A percentile compares a stretch with the other conserved stretches of the same genome.
Conservation (phyloP, 2,888 invertebrate genomes). For the Lasioglossum leucozonium region DNA sequence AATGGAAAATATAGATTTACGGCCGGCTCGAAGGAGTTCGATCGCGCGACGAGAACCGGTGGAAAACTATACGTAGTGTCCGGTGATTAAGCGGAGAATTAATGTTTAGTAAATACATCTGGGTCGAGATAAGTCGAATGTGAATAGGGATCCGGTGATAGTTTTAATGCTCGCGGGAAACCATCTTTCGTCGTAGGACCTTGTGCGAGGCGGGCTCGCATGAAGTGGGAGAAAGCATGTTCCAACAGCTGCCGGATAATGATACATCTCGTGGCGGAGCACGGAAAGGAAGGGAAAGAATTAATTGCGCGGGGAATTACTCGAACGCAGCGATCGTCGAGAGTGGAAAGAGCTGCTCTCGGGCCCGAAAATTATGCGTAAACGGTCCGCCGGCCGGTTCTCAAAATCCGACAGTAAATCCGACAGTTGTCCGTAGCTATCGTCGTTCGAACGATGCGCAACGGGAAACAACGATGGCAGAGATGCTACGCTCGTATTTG, state of each 20-base stretch:
- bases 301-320: constrained; percentile 50
- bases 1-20: constrained; percentile 10
- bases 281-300: constrained; percentile 31
- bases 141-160: neutral
- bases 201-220: neutral
- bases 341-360: constrained; percentile 33
- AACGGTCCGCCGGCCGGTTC: constrained; percentile 22
- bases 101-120: neutral
- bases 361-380: constrained; percentile 33
- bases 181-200: constrained; percentile 11
- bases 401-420: constrained; percentile 15
- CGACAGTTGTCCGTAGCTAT: constrained; percentile 15
- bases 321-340: constrained; percentile 27
- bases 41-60: neutral
- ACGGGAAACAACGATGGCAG: neutral
- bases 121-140: neutral
- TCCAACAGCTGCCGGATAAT: constrained; percentile 40
- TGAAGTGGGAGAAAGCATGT: constrained; percentile 58
- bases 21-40: neutral
- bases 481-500: neutral
- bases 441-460: neutral
- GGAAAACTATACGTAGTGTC: neutral
- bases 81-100: neutral
- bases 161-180: constrained; percentile 1
- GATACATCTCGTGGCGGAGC: constrained; percentile 27